A percentile compares a stretch with the other conserved stretches of the same genome.
These are phyloP conservation scores for Canis aureus DNA, from an alignment of 2,113 vertebrate genomes.

Conservation along the genomic window DNA sequence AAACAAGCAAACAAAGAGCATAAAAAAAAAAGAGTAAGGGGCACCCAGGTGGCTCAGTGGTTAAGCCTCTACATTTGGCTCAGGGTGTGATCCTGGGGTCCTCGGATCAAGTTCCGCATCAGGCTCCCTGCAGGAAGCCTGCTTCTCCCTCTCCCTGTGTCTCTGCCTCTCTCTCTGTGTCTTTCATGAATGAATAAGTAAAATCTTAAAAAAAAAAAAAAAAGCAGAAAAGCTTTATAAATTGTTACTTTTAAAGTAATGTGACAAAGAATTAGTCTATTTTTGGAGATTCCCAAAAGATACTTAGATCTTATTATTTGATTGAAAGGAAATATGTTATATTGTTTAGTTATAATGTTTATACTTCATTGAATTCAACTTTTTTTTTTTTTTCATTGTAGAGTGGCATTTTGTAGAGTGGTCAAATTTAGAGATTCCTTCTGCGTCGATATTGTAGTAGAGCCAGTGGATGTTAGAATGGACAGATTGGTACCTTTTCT, in stretches of 20 bases:
- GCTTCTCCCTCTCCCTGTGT: too few relatives aligned
- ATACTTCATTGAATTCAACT: background rate
- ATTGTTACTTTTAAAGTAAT: conserved; percentile 10
- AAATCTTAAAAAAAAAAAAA: too few relatives aligned
- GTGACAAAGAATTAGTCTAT: background rate
- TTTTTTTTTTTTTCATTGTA: background rate
- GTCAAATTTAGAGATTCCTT: background rate
- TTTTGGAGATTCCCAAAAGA: conserved; percentile 23
- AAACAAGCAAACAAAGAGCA: background rate
- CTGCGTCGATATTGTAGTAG: background rate
- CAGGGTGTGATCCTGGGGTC: too few relatives aligned
- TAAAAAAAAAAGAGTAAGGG: too few relatives aligned
- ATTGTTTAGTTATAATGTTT: background rate
- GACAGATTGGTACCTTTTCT: background rate
- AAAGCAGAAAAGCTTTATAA: background rate
- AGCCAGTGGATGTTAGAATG: background rate
- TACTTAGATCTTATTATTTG: conserved; percentile 3
- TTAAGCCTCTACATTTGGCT: too few relatives aligned
- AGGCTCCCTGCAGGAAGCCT: too few relatives aligned
- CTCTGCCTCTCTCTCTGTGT: too few relatives aligned
- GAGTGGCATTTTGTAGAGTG: background rate
- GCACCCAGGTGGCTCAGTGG: too few relatives aligned
- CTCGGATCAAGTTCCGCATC: too few relatives aligned
- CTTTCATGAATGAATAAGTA: too few relatives aligned
- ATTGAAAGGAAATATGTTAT: background rate